Evolutionary conservation across 30 jellyfish, hydroid and myxozoan species (phyloP), one percentile per base, ranked within the genome.

Genomic region (Aurelia coerulea): DNA sequence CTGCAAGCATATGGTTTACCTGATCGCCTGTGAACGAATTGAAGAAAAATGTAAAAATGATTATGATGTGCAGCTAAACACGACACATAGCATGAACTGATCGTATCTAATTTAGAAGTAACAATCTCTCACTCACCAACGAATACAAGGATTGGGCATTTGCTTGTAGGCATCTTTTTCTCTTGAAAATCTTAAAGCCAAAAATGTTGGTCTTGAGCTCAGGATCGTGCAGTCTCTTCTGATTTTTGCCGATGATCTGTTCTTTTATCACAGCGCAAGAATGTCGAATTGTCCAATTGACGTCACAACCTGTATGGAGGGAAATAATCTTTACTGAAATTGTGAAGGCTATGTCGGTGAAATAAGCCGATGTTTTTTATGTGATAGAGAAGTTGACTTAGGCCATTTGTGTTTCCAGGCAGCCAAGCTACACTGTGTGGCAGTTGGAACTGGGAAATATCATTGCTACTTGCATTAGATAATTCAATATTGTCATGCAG

Each of bases 231-330:
- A 39, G 73, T 37, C 52, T 6, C 83, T 42, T 39, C 92, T 83
- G 86, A 73, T 7, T 59, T 52, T 71, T 73, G 18, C 73, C 80
- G 39, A 37, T 15, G 92, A 56, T 71, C 75, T 50, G 73, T 78
- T 53, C 80, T 62, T 81, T 81, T 81, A 81, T 81, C 91, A 58
- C 92, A 62, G 86, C 92, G 41, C 49, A 83, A 64, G 92, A 69
- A 83, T 72, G 92, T 75, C 42, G 58, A 76, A 68, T 69, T 63
- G 78, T 63, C 78, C 80, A 62, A 83, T 83, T 83, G 92, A 83
- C 92, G 92, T 83, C 92, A 83, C 92, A 72, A 64, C 80, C 92
- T 83, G 80, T n/a, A 70, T 34, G 35, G 72, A 56, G 51, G 79
- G 32, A 68, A 66, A 65, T 52, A 50, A 65, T 80, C 59, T 54